Conservation (phyloP, 2,113 vertebrate genomes). For the Rhabdomys dilectus region DNA sequence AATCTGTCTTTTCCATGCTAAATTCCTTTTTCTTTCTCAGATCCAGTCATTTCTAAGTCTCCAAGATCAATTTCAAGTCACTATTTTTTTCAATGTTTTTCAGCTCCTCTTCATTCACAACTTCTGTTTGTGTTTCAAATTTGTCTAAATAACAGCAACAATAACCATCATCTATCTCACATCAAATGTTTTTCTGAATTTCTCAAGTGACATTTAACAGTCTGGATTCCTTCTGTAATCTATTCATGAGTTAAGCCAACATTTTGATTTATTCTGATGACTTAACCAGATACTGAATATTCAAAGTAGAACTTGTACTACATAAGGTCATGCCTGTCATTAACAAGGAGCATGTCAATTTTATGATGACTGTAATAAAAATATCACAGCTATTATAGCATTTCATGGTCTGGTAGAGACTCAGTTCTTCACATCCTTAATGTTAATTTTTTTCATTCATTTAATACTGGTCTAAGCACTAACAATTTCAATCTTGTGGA, state of each 20-base stretch:
- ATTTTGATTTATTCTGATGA: constrained; percentile 52
- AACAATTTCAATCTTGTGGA: not conserved
- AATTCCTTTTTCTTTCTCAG: not conserved
- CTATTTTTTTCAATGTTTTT: not conserved
- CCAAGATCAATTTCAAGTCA: not conserved
- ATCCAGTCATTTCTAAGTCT: not conserved
- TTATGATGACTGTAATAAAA: constrained; percentile 67
- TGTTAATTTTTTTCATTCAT: not conserved
- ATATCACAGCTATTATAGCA: constrained; percentile 62
- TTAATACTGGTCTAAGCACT: not conserved
- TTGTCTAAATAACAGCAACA: not conserved
- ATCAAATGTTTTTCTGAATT: constrained; percentile 9
- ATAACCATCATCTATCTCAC: not conserved
- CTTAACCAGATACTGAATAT: constrained; percentile 65
- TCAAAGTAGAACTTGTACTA: constrained; percentile 55
- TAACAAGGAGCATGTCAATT: constrained; percentile 51
- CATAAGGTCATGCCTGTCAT: constrained; percentile 71
- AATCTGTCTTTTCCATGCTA: not conserved
- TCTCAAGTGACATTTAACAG: constrained; percentile 8
- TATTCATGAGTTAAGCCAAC: constrained; percentile 44
- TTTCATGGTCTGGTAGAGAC: not conserved
- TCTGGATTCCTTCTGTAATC: not conserved
- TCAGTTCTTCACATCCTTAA: constrained; percentile 39
- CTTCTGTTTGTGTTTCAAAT: not conserved
- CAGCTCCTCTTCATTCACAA: not conserved